Conservation (phyloP, 2,113 vertebrate genomes). For the Gambusia holbrooki region DNA sequence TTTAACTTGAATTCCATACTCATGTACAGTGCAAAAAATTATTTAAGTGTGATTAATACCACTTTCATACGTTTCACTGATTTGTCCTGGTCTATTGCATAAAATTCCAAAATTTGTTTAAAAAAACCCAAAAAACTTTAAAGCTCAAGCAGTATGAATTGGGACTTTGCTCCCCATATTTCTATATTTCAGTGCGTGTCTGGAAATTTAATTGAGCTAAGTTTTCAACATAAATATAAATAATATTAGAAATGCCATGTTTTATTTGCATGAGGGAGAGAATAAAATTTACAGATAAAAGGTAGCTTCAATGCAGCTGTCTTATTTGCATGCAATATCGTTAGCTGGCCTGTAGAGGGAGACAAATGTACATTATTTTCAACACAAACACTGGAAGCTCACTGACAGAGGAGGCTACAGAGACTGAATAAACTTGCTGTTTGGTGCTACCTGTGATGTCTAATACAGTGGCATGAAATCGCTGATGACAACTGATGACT, state of each 20-base stretch:
- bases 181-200: not conserved
- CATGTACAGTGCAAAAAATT: too few species aligned
- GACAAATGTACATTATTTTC: conserved; percentile 17
- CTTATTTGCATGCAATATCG: not conserved
- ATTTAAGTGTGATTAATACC: too few species aligned
- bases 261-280: not conserved
- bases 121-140: too few species aligned
- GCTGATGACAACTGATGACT: conserved; percentile 52
- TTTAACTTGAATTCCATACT: too few species aligned
- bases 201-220: not conserved
- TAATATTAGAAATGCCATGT: too few species aligned
- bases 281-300: not conserved
- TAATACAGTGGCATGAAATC: conserved; percentile 9
- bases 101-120: too few species aligned
- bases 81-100: too few species aligned
- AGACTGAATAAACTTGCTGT: conserved; percentile 23
- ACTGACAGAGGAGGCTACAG: not conserved
- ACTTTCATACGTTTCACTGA: too few species aligned
- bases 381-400: not conserved
- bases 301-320: not conserved
- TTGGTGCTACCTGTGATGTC: conserved; percentile 28
- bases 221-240: too few species aligned
- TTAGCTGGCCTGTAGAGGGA: conserved; percentile 60
- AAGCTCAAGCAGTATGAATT: too few species aligned
- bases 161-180: not conserved